These are phyloP conservation scores for Emydocephalus ijimae DNA, from an alignment of 2,113 vertebrate species.

Conservation along the genomic window DNA sequence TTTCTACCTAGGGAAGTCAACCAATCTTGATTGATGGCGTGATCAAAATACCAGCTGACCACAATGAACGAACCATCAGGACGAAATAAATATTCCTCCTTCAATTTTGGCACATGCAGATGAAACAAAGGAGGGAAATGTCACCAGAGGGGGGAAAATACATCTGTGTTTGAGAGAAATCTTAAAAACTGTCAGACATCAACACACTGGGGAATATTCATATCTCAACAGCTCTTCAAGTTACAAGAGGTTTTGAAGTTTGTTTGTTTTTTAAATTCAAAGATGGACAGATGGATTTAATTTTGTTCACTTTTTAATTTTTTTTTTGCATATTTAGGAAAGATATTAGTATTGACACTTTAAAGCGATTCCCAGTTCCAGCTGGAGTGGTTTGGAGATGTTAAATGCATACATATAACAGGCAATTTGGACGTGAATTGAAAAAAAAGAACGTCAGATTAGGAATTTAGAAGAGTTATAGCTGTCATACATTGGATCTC, in stretches of 20 bases:
- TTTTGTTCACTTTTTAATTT: background rate
- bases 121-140: background rate
- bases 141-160: background rate
- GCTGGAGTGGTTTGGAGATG: slow-evolving; percentile 4
- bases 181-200: background rate
- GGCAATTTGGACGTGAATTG: background rate
- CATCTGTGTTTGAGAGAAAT: background rate
- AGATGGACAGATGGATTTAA: slow-evolving; percentile 35
- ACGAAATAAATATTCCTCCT: background rate
- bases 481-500: background rate
- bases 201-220: slow-evolving; percentile 5
- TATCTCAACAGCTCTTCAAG: slow-evolving; percentile 17
- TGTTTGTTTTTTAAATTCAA: background rate
- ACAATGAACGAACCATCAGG: background rate
- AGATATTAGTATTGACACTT: slow-evolving; percentile 6
- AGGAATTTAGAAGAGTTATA: background rate
- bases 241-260: background rate
- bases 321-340: slow-evolving; percentile 19
- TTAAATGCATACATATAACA: background rate
- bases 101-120: too few species aligned
- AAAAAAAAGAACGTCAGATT: background rate
- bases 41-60: slow-evolving; percentile 26
- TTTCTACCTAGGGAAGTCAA: slow-evolving; percentile 34
- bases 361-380: slow-evolving; percentile 1
- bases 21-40: background rate